Percentiles rank a stretch among this genome's conserved stretches.
These are phyloP conservation scores for Sphaerodactylus townsendi DNA, from an alignment of 2,113 vertebrate genomes.

Conservation along the genomic window DNA sequence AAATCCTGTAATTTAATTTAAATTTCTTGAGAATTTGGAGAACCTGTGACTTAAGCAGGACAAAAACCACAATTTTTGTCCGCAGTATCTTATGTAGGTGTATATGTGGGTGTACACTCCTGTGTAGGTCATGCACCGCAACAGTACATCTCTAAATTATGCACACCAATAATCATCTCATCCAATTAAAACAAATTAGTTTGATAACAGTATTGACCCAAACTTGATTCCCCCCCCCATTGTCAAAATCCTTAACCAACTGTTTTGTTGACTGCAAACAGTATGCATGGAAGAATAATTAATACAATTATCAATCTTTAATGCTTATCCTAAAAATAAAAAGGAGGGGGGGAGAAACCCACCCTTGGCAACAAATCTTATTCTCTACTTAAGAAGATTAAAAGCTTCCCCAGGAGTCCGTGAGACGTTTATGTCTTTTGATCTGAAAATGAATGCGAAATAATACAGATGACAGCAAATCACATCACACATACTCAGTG, in stretches of 20 bases:
- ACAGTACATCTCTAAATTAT: not conserved
- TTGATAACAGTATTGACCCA: not conserved
- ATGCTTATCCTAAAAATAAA: constrained; percentile 13
- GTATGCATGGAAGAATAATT: constrained; percentile 19
- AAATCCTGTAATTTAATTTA: not conserved
- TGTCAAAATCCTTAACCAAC: not conserved
- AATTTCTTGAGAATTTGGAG: not conserved
- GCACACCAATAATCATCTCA: not conserved
- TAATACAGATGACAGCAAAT: constrained; percentile 22
- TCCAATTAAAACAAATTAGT: not conserved
- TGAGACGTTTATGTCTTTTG: constrained; percentile 61
- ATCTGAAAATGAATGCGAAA: constrained; percentile 53
- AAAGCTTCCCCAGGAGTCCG: constrained; percentile 43
- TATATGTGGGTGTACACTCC: not conserved
- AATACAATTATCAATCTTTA: constrained; percentile 28
- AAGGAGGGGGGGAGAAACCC: too few species aligned
- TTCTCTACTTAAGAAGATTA: constrained; percentile 31
- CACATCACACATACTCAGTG: not conserved
- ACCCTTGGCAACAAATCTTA: constrained; percentile 4
- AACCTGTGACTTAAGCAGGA: not conserved
- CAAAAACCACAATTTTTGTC: not conserved
- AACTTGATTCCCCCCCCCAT: not conserved
- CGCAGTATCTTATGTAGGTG: not conserved
- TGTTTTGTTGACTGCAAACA: constrained; percentile 1
- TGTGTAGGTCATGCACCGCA: not conserved